Conservation (phyloP, 2,113 vertebrate genomes). For the Sebastes fasciatus region DNA sequence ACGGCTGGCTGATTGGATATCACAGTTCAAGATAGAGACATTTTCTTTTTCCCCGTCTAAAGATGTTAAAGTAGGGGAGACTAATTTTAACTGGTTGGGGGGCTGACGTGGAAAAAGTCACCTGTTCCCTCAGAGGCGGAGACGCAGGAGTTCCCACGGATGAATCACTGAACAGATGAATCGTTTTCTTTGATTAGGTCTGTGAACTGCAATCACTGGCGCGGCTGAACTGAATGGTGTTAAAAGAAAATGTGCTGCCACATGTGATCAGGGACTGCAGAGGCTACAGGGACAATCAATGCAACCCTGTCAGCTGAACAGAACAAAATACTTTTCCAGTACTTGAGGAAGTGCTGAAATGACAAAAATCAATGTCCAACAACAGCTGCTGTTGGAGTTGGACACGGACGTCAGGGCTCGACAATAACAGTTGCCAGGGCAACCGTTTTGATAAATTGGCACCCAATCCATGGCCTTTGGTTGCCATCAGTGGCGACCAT, state of each 20-base stretch:
- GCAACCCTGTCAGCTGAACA: conserved; percentile 13
- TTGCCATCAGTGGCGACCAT: too few relatives aligned
- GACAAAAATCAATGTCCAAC: conserved; percentile 13
- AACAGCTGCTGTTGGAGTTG: neutral
- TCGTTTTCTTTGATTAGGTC: conserved; percentile 45
- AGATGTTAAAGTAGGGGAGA: conserved; percentile 30
- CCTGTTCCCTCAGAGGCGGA: neutral
- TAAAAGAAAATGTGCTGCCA: conserved; percentile 22
- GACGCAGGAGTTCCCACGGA: neutral
- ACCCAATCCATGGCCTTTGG: too few relatives aligned
- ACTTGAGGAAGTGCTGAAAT: conserved; percentile 3
- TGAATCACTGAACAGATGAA: conserved; percentile 23
- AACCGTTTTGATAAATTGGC: too few relatives aligned
- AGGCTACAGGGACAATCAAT: conserved; percentile 27
- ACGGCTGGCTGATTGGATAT: conserved; percentile 40
- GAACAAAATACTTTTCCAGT: conserved; percentile 15
- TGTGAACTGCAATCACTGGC: conserved; percentile 42
- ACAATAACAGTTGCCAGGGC: too few relatives aligned
- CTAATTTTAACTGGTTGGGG: conserved; percentile 6
- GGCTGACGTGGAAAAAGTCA: conserved; percentile 11
- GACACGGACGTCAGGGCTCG: too few relatives aligned
- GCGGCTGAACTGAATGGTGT: conserved; percentile 8
- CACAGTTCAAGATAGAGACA: conserved; percentile 13
- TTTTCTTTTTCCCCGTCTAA: neutral
- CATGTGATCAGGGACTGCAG: conserved; percentile 21